Evolutionary conservation across 2,797 vertebrate genomes (phyloP).

Genomic region (Catharus ustulatus): DNA sequence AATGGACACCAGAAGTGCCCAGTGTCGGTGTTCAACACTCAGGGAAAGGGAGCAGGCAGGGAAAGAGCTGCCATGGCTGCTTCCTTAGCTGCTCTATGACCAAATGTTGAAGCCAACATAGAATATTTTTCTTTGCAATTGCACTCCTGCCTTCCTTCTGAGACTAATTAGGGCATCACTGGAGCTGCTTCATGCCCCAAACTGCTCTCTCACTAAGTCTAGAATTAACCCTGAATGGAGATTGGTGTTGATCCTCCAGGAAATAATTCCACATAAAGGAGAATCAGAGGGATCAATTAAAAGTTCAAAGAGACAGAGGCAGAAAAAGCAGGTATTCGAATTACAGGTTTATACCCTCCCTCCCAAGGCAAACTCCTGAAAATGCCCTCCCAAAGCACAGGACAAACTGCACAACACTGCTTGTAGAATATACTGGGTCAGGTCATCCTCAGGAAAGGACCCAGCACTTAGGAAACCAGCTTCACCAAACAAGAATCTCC

Average conservation of each 20-base stretch:
- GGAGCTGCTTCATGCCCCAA: not conserved
- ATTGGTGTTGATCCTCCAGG: fast-evolving
- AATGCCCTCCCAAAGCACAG: not conserved
- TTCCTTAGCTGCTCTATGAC: not conserved
- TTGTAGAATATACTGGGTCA: not conserved
- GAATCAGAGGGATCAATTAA: not conserved
- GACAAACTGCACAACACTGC: not conserved
- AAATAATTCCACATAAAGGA: not conserved
- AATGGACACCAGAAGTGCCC: not conserved
- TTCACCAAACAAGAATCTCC: not conserved
- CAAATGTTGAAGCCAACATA: not conserved
- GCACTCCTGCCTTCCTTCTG: not conserved
- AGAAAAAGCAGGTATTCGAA: not conserved
- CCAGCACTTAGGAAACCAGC: not conserved
- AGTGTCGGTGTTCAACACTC: fast-evolving
- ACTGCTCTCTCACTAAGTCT: not conserved
- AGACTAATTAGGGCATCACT: not conserved
- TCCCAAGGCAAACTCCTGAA: not conserved
- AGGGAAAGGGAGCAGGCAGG: not conserved
- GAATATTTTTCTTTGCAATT: not conserved
- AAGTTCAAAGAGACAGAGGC: not conserved
- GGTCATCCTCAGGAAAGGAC: not conserved
- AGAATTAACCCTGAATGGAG: not conserved
- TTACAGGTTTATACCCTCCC: not conserved
- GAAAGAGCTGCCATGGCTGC: not conserved